phyloP scores from a whole-genome alignment of 1,140 invertebrate genomes.

The Prorops nasuta region DNA sequence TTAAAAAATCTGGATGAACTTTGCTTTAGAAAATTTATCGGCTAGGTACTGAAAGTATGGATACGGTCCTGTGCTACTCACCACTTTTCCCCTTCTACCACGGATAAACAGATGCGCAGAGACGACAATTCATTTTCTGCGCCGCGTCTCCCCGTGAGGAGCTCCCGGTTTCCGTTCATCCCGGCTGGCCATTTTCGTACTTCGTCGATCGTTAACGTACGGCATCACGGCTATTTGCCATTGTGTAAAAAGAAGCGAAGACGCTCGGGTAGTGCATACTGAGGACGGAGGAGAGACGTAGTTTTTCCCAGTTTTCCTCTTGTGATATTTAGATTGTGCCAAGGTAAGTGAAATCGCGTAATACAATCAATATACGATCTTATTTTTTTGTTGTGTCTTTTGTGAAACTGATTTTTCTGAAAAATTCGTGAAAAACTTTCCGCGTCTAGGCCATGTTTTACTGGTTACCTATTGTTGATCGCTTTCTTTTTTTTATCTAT shows the following conservation, averaged over 20 bases:
- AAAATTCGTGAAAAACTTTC: too few species aligned
- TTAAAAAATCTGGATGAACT: too few species aligned
- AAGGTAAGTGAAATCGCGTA: slow-evolving; percentile 43
- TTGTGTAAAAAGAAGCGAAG: slow-evolving; percentile 52
- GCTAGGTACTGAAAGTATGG: too few species aligned
- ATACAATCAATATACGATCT: not conserved
- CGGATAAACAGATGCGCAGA: slow-evolving; percentile 40
- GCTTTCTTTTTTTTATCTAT: too few species aligned
- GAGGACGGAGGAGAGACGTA: slow-evolving; percentile 44
- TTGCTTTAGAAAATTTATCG: too few species aligned
- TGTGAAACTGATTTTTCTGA: too few species aligned
- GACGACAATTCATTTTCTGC: slow-evolving; percentile 23
- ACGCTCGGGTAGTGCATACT: slow-evolving; percentile 50
- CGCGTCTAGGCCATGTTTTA: too few species aligned
- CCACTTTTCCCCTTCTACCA: too few species aligned
- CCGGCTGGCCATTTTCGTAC: slow-evolving; percentile 16
- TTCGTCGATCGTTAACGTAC: slow-evolving; percentile 47
- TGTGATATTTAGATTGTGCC: slow-evolving; percentile 58
- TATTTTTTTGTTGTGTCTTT: not conserved
- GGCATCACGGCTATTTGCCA: slow-evolving; percentile 34
- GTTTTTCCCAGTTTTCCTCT: slow-evolving; percentile 52
- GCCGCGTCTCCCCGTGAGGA: slow-evolving; percentile 37
- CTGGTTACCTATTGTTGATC: too few species aligned
- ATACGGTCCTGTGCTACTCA: too few species aligned
- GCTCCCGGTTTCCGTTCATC: slow-evolving; percentile 27